Evolutionary conservation across 2,888 invertebrate genomes (phyloP), one percentile per base, ranked within the genome.

Genomic region (Alentia gelatinosa): DNA sequence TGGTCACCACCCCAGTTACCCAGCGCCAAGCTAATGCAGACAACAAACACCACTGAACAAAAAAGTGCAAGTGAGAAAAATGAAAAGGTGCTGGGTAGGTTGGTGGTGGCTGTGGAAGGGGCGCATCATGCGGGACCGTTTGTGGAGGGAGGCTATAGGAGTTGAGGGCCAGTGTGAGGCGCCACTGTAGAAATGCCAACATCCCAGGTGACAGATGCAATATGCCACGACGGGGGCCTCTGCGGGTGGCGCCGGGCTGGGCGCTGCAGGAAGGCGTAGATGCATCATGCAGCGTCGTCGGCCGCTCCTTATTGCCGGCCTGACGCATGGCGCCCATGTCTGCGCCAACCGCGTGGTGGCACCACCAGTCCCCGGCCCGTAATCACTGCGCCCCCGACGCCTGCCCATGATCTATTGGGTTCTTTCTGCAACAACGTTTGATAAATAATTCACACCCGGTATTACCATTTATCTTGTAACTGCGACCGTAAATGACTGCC

Each of bases 331-430:
- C 39, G 23, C 23, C 56, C 56, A 19, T 56, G 19, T n/a, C 47
- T 42, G 47, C 47, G 47, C 47, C 47, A 42, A 42, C 56, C 56
- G n/a, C 1, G 5, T n/a, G n/a, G 23, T n/a, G n/a, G 56, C 56
- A n/a, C 56, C 56, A 56, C 56, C 56, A 56, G 5, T 30, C 30
- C 15, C 86, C 3, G 15, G 19, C 42, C 86, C 47, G 19, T 35
- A 42, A n/a, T 47, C 47, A 26, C 50, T 47, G 47, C 86, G 19
- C 26, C 30, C 15, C 86, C 26, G n/a, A 1, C 86, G 47, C 26
- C n/a, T n/a, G n/a, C n/a, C n/a, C 50, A 47, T 86, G 86, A 86
- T 86, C 47, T 86, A 86, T 86, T n/a, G 86, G 86, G 42, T 86
- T 86, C 42, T 86, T 86, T 86, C 86, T 86, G 86, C 86, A 86